phyloP scores from a whole-genome alignment of 2,797 vertebrate species.

The Cirrhinus molitorella region DNA sequence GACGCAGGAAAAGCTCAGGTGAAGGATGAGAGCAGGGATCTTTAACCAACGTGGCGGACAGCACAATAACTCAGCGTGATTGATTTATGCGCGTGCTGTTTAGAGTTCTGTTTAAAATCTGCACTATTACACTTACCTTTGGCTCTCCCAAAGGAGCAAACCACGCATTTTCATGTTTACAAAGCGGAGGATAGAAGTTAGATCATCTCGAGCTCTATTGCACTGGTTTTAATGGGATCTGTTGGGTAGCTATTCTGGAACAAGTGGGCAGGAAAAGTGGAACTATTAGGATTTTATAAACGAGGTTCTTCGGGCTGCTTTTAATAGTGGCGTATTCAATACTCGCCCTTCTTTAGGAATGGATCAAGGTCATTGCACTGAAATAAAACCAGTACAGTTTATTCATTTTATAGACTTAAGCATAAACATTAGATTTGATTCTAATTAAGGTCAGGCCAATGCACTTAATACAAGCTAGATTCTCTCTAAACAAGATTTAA shows the following conservation, averaged over 20 bases:
- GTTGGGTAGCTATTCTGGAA: constrained; percentile 33
- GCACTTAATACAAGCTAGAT: not conserved
- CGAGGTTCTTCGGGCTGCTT: constrained; percentile 25
- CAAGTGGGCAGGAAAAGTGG: constrained; percentile 26
- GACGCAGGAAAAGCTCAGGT: constrained; percentile 66
- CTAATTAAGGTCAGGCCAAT: not conserved
- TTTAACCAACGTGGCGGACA: constrained; percentile 66
- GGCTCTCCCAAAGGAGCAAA: constrained; percentile 53
- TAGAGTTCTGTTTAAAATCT: constrained; percentile 61
- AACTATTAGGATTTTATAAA: constrained; percentile 47
- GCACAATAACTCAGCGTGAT: constrained; percentile 77
- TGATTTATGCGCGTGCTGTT: constrained; percentile 68
- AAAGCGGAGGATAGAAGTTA: constrained; percentile 8
- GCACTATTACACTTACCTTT: constrained; percentile 54
- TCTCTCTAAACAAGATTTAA: not conserved
- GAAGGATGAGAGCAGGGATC: constrained; percentile 69
- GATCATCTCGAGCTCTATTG: constrained; percentile 19
- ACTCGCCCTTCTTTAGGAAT: constrained; percentile 23
- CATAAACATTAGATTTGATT: not conserved
- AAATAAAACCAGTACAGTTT: not conserved
- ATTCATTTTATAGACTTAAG: not conserved
- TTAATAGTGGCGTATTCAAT: constrained; percentile 30
- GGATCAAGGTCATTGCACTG: constrained; percentile 30
- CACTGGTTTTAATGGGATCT: constrained; percentile 11
- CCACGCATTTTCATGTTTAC: constrained; percentile 47